Base-by-base conservation (phyloP, 2,888 invertebrate species). In the Sicus ferrugineus region DNA sequence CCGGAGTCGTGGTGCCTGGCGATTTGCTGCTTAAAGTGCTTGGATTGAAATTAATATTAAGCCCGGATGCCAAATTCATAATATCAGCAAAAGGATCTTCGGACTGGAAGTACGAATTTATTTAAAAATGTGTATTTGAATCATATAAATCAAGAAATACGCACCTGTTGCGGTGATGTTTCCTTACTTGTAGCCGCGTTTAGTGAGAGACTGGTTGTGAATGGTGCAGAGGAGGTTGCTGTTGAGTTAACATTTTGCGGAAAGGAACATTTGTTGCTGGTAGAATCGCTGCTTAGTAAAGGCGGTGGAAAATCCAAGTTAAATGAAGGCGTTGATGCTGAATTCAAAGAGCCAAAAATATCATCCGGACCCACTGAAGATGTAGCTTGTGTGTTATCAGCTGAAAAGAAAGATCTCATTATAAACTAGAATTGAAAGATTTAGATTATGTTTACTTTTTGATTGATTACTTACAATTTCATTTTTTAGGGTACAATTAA, bases 21-120 rank as follows among this genome's bases (percentile, higher is more conserved):
- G 83, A 81, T 75, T 83, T 84, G 1, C 77, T 75, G 28, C 80
- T 79, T 42, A 83, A 76, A 11, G 81, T 79, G 71, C 76, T 81
- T n/a, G 83, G 80, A 71, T 81, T 80, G 72, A 85, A 85, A 72
- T 83, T 84, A 30, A 85, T 82, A 71, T 86, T 84, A 19, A 85
- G 76, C 23, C 81, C 82, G 6, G 83, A 81, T 11, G 84, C 84
- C 69, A 87, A 75, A 73, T 86, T 85, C 68, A 89, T 90, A 31
- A 94, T 87, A 79, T 92, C 93, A 1, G 92, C 90, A 81, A 94
- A 93, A 4, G 93, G 92, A 83, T 94, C 93, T 74, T 86, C 86
- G 16, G 80, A 69, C 78, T 81, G 67, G 54, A 73, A 74, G 46
- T 9, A 65, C 28, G 66, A 52, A 34, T 21, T 54, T 14, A 38